Conservation (phyloP, 2,113 vertebrate species). For the Eublepharis macularius region DNA sequence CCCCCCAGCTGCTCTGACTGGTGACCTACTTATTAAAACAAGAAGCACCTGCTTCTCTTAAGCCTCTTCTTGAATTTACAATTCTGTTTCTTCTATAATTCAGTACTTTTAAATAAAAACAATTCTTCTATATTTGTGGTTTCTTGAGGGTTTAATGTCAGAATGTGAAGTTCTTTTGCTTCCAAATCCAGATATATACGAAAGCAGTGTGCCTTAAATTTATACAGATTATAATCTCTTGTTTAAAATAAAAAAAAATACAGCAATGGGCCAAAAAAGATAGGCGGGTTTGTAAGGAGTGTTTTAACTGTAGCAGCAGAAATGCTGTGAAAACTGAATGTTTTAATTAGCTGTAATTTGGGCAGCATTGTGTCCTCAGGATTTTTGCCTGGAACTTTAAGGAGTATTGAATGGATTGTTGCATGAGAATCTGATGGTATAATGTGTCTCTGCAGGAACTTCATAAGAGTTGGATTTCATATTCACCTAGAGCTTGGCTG, state of each 20-base stretch:
- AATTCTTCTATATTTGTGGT: not conserved
- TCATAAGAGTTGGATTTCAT: not conserved
- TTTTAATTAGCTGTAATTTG: not conserved
- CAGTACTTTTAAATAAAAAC: not conserved
- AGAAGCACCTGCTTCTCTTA: not conserved
- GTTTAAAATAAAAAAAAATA: not conserved
- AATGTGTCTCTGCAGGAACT: not conserved
- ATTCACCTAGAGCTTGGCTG: not conserved
- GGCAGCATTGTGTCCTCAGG: not conserved
- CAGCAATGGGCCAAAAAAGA: not conserved
- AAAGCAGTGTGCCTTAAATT: not conserved
- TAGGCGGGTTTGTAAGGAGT: not conserved
- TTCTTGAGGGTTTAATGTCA: not conserved
- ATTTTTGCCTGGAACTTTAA: accelerated
- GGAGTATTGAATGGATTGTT: not conserved
- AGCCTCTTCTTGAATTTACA: not conserved
- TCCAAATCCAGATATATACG: not conserved
- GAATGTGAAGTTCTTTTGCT: too few relatives aligned
- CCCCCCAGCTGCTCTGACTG: not conserved
- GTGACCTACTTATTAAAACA: conserved; percentile 5
- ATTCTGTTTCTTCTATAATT: not conserved
- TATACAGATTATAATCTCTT: not conserved
- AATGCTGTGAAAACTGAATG: not conserved
- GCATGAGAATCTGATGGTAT: not conserved
- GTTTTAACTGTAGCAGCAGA: not conserved